Evolutionary conservation across 2,888 invertebrate species (phyloP).

Genomic region (Erebia epiphron): DNA sequence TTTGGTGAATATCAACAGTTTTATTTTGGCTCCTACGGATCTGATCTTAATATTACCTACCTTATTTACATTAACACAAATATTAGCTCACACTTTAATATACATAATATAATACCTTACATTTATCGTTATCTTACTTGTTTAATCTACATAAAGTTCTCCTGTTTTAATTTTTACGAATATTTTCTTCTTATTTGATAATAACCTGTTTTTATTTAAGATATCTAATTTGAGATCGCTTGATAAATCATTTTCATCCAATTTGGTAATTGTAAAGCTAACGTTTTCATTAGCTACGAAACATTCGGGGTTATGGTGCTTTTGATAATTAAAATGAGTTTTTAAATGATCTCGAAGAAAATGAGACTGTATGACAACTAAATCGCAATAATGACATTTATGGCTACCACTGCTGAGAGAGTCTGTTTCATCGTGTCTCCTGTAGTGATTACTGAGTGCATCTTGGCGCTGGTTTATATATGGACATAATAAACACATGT

Average conservation of each 20-base stretch:
- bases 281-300: slow-evolving; percentile 84
- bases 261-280: slow-evolving; percentile 79
- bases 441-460: slow-evolving; percentile 88
- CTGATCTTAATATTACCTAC: slow-evolving; percentile 25
- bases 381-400: slow-evolving; percentile 92
- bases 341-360: slow-evolving; percentile 91
- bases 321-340: slow-evolving; percentile 87
- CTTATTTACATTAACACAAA: slow-evolving; percentile 44
- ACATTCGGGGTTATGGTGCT: slow-evolving; percentile 81
- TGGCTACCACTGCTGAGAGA: slow-evolving; percentile 82
- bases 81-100: slow-evolving; percentile 31
- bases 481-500: slow-evolving; percentile 90
- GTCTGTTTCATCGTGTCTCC: slow-evolving; percentile 85
- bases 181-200: slow-evolving; percentile 65
- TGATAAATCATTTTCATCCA: slow-evolving; percentile 64
- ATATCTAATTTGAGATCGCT: slow-evolving; percentile 71
- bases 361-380: slow-evolving; percentile 88
- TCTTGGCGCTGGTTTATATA: slow-evolving; percentile 89
- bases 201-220: slow-evolving; percentile 51
- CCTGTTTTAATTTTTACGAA: slow-evolving; percentile 74
- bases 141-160: slow-evolving; percentile 53
- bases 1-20: slow-evolving; percentile 73
- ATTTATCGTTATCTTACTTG: slow-evolving; percentile 3
- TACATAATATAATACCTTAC: slow-evolving; percentile 17
- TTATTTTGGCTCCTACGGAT: slow-evolving; percentile 42